These are phyloP conservation scores for Muscicapa striata DNA, from an alignment of 2,797 vertebrate species.

Conservation along the genomic window DNA sequence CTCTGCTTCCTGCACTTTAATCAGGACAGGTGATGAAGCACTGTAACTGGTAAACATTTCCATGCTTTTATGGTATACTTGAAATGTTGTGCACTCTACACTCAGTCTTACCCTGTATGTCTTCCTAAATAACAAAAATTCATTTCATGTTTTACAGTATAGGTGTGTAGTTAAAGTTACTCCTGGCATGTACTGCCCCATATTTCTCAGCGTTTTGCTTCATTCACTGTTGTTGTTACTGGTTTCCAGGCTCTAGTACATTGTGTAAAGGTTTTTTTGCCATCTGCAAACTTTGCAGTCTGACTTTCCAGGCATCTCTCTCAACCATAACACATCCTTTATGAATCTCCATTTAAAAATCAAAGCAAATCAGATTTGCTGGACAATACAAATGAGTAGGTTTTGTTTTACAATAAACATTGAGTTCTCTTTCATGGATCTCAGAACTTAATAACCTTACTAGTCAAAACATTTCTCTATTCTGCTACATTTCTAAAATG, in stretches of 20 bases:
- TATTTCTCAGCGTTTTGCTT: not conserved
- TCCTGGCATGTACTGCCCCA: not conserved
- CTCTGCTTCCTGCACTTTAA: not conserved
- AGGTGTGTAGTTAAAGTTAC: rapidly evolving
- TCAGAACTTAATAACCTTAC: not conserved
- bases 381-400: not conserved
- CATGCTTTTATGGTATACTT: not conserved
- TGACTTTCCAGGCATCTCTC: not conserved
- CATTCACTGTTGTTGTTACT: not conserved
- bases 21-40: not conserved
- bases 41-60: not conserved
- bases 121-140: not conserved
- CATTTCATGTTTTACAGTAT: not conserved
- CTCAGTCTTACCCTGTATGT: not conserved
- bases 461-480: not conserved
- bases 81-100: not conserved
- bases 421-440: not conserved
- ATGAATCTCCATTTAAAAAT: not conserved
- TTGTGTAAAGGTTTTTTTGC: not conserved
- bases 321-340: not conserved
- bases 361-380: not conserved
- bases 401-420: not conserved
- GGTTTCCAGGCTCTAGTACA: not conserved
- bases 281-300: not conserved
- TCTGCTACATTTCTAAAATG: not conserved